Evolutionary conservation across 64 coral and sea anemone species (phyloP), one percentile per base, ranked within the genome.

Genomic region (Actinia tenebrosa): DNA sequence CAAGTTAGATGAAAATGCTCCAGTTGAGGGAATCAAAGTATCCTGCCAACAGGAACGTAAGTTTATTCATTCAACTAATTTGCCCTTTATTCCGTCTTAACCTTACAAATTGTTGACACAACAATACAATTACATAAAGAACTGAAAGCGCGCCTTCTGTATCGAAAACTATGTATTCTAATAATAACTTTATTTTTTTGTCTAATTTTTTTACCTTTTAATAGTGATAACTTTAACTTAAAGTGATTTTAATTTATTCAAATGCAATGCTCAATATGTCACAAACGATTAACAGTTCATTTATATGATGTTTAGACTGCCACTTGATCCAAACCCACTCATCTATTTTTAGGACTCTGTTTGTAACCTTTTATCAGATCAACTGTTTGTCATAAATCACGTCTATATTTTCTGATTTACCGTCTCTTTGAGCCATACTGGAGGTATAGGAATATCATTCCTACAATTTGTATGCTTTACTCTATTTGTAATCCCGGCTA

Each of bases 1-100:
- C 61, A 96, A 84, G 46, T 54, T 96, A 20, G 56, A 68, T 22
- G 80, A 90, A 72, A 87, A 86, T 86, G 86, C 91, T 71, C 91
- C 90, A 16, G 83, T 55, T 15, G 52, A 93, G 54, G 91, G 85
- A 66, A 55, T 96, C 17, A 44, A 26, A 3, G 26, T 75, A 42
- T 75, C 26, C 18, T 75, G 47, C 19, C 87, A 68, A 60, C 91
- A 93, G 71, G 47, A 56, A 23, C 84, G 94, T 96, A 43, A 78
- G 94, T 79, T 30, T 27, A 56, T 10, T 75, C 26, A 30, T 75
- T 75, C 69, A 75, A 75, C 69, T 75, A 13, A 75, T 45, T 46
- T 20, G 4, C 18, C 3, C 52, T 86, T 46, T 69, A n/a, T 78
- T 22, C 27, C 42, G 22, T 58, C 27, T 0, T 11, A 16, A 54